Conservation (phyloP, 2,888 invertebrate species). For the Elysia crispata region DNA sequence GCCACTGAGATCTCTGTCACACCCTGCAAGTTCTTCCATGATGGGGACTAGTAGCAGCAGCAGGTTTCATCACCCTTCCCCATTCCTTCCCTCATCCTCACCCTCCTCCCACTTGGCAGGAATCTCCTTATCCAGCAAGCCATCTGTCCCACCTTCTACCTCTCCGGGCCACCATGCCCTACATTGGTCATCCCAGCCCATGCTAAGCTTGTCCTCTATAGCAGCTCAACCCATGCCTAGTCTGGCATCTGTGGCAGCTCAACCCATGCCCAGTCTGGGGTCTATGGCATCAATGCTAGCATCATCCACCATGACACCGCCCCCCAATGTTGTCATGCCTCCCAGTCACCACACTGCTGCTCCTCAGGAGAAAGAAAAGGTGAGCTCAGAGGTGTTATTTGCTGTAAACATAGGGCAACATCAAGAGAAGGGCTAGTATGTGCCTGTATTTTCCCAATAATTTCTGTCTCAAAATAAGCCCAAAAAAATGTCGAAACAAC, state of each 20-base stretch:
- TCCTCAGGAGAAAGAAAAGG: background rate
- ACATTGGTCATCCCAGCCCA: constrained; percentile 50
- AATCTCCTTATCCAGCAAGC: constrained; percentile 78
- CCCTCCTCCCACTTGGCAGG: constrained; percentile 45
- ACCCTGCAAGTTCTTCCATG: constrained; percentile 14
- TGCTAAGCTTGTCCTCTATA: too few species aligned
- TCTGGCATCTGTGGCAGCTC: too few species aligned
- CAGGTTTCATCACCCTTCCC: constrained; percentile 37
- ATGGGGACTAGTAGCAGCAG: constrained; percentile 17
- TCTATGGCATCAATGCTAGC: constrained; percentile 81
- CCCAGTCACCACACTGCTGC: background rate
- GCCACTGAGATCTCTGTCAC: constrained; percentile 40
- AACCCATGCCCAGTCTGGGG: constrained; percentile 80
- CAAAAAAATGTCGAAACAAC: too few species aligned
- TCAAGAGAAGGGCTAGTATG: too few species aligned
- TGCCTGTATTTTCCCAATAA: too few species aligned
- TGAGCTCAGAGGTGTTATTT: too few species aligned
- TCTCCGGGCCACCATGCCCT: constrained; percentile 46
- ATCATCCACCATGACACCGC: constrained; percentile 71
- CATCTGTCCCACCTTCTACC: constrained; percentile 34
- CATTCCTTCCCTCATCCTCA: background rate
- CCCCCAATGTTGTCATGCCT: constrained; percentile 77
- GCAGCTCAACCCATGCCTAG: too few species aligned
- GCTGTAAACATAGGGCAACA: too few species aligned
- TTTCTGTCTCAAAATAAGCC: too few species aligned